Evolutionary conservation across 2,797 vertebrate genomes (phyloP), one percentile per base, ranked within the genome.

Genomic region (Danionella dracula): DNA sequence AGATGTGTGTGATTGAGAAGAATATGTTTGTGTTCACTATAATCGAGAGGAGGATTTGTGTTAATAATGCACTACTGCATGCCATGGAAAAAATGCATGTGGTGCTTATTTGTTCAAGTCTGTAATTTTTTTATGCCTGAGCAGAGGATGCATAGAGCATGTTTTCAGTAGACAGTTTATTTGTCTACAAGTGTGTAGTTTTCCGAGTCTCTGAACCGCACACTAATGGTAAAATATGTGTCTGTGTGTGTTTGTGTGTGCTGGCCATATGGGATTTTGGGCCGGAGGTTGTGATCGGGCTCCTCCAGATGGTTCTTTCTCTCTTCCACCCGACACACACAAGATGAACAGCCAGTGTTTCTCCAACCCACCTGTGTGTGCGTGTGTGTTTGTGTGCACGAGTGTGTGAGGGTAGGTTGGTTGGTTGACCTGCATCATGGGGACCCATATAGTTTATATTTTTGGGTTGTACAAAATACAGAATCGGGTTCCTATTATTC

Each of bases 261-360:
- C 81, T 44, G 40, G 3, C 74, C 74, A 76, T 79, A 72, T 79
- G 74, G 63, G 55, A 40, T 42, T 46, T 48, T 40, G 54, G 66
- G 40, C 66, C 53, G 62, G 63, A 66, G 57, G 66, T 68, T 64
- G 68, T 60, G 66, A 73, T 63, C 66, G 60, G 70, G 51, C 56
- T 55, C 49, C 31, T 73, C 78, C 78, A 79, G 78, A 79, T 79
- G 78, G 78, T 41, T 55, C 17, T 59, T 48, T 10, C n/a, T 29
- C 51, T 11, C 57, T 15, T 37, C 42, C 65, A 32, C 12, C 19
- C 15, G 34, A 38, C 34, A 44, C 45, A 57, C 65, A 35, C 35
- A 48, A 48, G 56, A 68, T 40, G 56, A 55, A 49, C 42, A 54
- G 58, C 31, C 27, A 53, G 21, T 62, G 51, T 53, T 38, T 10